Base-by-base conservation (phyloP, 2,888 invertebrate species). In the Cryptophagus acutangulus region DNA sequence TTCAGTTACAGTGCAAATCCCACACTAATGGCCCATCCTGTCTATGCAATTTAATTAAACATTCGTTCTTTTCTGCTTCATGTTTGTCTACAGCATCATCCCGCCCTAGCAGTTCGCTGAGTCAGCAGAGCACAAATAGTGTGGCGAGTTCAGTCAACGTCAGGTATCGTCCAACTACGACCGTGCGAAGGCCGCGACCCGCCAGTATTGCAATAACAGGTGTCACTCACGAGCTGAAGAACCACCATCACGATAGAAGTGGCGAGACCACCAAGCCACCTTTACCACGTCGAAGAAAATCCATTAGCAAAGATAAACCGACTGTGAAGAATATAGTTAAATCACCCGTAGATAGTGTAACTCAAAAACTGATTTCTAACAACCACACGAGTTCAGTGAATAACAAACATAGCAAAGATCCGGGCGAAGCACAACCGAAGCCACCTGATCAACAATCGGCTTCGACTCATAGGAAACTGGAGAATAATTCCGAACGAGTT, bases 81-180 rank as follows among this genome's bases (percentile, higher is more conserved):
- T 24, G 24, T 24, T 24, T 24, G 8, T 24, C 8, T 24, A 24
- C 65, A 75, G 81, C 77, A 57, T 79, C 82, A 47, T 90, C 90
- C 56, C 78, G 91, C 67, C 91, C 91, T 49, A 85, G 84, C 69
- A 89, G 89, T 74, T 87, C 91, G 57, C 78, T 91, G 76, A 89
- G 84, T 66, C 78, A 79, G 63, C 76, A 77, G 62, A 78, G 77
- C 66, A 77, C 78, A 64, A 75, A 74, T 62, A 77, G 81, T 61
- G 74, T 78, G 48, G 71, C 76, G 29, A 76, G 75, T 55, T 70
- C 73, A 41, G 67, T 70, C 41, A 72, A 72, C 35, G 71, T 78
- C 48, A 76, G 83, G 59, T 74, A 80, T 59, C 75, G 76, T 57
- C 77, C 76, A 62, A 71, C 76, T 61, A 75, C 75, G 55, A 75